Conservation (phyloP, 2,797 vertebrate genomes). For the Helarctos malayanus region DNA sequence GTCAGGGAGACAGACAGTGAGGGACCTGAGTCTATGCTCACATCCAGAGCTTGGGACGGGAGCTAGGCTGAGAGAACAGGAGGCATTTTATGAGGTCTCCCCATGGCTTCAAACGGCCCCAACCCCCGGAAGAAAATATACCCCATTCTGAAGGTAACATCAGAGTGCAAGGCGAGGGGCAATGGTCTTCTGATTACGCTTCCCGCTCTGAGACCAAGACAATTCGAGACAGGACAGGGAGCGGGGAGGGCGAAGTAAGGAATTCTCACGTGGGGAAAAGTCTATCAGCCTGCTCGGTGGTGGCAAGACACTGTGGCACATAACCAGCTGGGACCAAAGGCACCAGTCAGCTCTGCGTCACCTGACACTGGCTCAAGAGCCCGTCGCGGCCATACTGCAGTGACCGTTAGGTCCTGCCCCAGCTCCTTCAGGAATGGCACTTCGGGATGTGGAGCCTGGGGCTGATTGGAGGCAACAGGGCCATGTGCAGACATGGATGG, state of each 20-base stretch:
- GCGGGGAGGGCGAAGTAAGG: background rate
- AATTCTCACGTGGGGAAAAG: fast-evolving
- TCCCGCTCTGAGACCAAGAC: background rate
- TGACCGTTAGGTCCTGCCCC: too few relatives aligned
- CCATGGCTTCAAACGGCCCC: background rate
- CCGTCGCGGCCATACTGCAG: background rate
- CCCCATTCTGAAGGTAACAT: background rate
- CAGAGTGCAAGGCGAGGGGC: background rate
- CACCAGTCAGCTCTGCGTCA: background rate
- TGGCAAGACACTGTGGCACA: fast-evolving
- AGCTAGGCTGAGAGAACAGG: background rate
- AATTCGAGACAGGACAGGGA: background rate
- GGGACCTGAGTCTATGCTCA: background rate
- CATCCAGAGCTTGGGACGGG: too few relatives aligned
- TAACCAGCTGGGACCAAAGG: too few relatives aligned
- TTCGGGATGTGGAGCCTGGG: too few relatives aligned
- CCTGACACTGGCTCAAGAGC: background rate
- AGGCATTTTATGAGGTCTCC: background rate
- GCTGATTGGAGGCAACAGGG: background rate
- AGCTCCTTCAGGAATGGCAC: background rate
- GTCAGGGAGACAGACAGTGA: background rate
- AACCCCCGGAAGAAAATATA: too few relatives aligned
- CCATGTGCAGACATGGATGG: background rate
- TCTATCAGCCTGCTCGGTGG: background rate
- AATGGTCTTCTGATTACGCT: fast-evolving